Conservation (phyloP, 2,888 invertebrate species). For the Operophtera brumata region DNA sequence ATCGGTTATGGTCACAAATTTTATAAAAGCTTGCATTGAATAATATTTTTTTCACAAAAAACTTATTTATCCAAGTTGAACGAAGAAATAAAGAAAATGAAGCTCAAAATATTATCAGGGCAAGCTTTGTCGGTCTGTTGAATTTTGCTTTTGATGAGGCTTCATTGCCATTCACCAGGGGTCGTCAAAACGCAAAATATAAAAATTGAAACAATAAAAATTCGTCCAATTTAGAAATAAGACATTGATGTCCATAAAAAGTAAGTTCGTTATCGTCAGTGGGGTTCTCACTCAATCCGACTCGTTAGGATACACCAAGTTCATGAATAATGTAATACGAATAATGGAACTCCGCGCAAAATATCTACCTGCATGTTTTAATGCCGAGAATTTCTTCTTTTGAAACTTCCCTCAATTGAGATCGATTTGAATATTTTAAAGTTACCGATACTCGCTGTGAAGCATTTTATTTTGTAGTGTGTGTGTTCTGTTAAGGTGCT, state of each 20-base stretch:
- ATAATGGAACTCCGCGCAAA: constrained; percentile 66
- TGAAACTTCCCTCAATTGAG: constrained; percentile 51
- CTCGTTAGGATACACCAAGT: constrained; percentile 70
- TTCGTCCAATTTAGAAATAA: constrained; percentile 48
- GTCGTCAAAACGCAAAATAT: constrained; percentile 16
- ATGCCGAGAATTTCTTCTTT: constrained; percentile 63
- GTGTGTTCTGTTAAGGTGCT: constrained; percentile 6
- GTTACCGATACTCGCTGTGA: constrained; percentile 29
- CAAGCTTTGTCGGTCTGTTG: background rate
- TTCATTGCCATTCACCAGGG: constrained; percentile 20
- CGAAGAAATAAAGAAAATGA: too few relatives aligned
- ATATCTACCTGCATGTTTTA: constrained; percentile 72
- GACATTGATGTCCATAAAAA: constrained; percentile 58
- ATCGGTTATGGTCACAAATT: too few relatives aligned
- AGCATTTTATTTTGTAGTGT: constrained; percentile 20
- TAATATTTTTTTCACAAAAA: too few relatives aligned
- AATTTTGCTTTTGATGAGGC: constrained; percentile 14
- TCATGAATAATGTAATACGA: constrained; percentile 76
- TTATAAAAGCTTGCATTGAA: too few relatives aligned
- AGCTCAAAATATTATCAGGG: background rate
- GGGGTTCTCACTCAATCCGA: constrained; percentile 61
- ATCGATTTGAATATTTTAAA: constrained; percentile 55
- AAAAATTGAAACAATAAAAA: constrained; percentile 27
- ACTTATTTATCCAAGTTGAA: too few relatives aligned
- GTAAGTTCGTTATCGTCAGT: constrained; percentile 72